These are phyloP conservation scores for Melanotaenia duboulayi DNA, from an alignment of 2,113 vertebrate genomes.

Conservation along the genomic window DNA sequence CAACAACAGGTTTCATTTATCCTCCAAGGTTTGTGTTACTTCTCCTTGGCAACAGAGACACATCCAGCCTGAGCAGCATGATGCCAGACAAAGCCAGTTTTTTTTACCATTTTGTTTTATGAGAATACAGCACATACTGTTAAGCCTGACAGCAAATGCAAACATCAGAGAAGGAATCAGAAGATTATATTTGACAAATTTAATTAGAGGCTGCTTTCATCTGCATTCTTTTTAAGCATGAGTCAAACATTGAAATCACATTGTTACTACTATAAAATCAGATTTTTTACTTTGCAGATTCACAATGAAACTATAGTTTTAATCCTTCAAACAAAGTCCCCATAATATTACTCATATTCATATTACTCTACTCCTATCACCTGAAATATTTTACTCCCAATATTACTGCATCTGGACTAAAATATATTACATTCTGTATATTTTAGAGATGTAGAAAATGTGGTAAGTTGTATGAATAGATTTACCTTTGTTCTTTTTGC, in stretches of 20 bases:
- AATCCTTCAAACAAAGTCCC: constrained; percentile 26
- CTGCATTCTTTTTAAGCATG: neutral
- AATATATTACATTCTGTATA: constrained; percentile 4
- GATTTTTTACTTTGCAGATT: neutral
- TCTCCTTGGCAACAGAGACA: constrained; percentile 68
- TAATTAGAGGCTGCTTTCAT: neutral
- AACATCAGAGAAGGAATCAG: neutral
- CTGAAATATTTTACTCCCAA: constrained; percentile 23
- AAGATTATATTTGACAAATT: neutral
- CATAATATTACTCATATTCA: constrained; percentile 25
- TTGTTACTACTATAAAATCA: neutral
- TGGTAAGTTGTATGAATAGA: neutral
- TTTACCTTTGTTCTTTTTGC: neutral
- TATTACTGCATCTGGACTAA: neutral
- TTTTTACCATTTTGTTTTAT: constrained; percentile 50
- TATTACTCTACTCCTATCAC: constrained; percentile 38
- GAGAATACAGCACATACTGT: constrained; percentile 14
- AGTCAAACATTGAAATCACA: constrained; percentile 1
- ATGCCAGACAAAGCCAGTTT: constrained; percentile 50
- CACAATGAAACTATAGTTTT: constrained; percentile 8
- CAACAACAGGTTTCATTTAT: constrained; percentile 32
- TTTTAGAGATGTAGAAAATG: neutral
- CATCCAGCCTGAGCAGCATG: constrained; percentile 35
- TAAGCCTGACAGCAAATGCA: constrained; percentile 14
- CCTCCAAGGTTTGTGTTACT: constrained; percentile 54